phyloP scores from a whole-genome alignment of 2,888 invertebrate species.

The Ceriagrion tenellum region DNA sequence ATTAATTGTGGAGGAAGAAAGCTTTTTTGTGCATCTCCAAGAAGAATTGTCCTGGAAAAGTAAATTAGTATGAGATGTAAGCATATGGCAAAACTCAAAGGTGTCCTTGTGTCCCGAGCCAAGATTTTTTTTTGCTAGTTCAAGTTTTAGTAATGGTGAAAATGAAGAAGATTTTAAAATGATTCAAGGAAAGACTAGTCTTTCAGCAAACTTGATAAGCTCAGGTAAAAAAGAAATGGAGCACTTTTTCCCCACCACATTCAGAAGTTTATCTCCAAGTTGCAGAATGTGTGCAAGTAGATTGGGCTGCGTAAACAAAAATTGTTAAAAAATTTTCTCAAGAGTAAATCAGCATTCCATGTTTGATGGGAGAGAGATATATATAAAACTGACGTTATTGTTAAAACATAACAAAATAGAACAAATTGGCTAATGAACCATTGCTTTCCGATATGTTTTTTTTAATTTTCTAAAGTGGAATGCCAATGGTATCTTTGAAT shows the following conservation, averaged over 20 bases:
- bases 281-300: not conserved
- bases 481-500: not conserved
- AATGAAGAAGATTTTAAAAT: conserved; percentile 36
- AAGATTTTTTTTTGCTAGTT: conserved; percentile 62
- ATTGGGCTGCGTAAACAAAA: not conserved
- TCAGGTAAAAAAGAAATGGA: conserved; percentile 59
- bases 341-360: not conserved
- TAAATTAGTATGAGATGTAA: conserved; percentile 14
- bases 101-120: conserved; percentile 66
- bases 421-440: not conserved
- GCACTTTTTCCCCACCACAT: conserved; percentile 18
- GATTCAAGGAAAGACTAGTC: conserved; percentile 55
- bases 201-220: conserved; percentile 49
- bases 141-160: conserved; percentile 50
- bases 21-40: conserved; percentile 55
- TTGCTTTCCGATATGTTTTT: not conserved
- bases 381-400: not conserved
- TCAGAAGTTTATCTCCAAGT: not conserved
- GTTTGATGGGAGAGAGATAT: conserved; percentile 23
- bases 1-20: conserved; percentile 42
- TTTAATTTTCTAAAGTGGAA: conserved; percentile 5
- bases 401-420: not conserved
- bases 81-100: conserved; percentile 63
- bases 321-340: not conserved
- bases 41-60: conserved; percentile 41